Evolutionary conservation across 1,140 invertebrate species (phyloP), one percentile per base, ranked within the genome.

Genomic region (Araneus ventricosus): DNA sequence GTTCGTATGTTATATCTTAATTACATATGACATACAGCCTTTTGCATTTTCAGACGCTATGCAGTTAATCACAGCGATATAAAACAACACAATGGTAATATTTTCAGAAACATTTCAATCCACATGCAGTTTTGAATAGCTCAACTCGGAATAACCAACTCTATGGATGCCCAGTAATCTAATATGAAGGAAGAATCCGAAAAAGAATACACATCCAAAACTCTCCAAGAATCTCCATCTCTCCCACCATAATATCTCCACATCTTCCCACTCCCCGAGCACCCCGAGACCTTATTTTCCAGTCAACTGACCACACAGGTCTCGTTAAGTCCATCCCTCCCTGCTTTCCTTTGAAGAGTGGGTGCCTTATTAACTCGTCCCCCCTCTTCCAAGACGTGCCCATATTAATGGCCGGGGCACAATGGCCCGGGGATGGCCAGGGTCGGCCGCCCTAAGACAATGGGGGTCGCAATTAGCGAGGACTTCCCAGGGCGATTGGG

Each of bases 401-500:
- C 84, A 86, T 86, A 86, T 86, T 86, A 86, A 86, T 86, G 84
- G 84, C 45, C 24, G 8, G 52, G 84, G 45, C 52, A 86, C 41
- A 82, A 82, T 82, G 52, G n/a, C 17, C n/a, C 34, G 30, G 41
- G 27, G n/a, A 27, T 20, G 84, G 3, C 45, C 52, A 59, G 84
- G 84, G 84, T 86, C n/a, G 84, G 84, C 27, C 84, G 84, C 84
- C 45, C 84, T 86, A 86, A 86, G 84, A 86, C 84, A 86, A 85
- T 59, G n/a, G 84, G 84, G 20, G 27, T 86, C 84, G 84, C 84
- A 86, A 86, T 86, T 86, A 86, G 80, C n/a, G 45, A 14, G 52
- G 27, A n/a, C 84, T 45, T 52, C 82, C 82, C 24, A 30, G 82
- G 24, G 22, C 45, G 27, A 59, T 34, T 57, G 37, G 61, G 24